Evolutionary conservation across 2,113 vertebrate species (phyloP), one percentile per base, ranked within the genome.

Genomic region (Hystrix cristata): DNA sequence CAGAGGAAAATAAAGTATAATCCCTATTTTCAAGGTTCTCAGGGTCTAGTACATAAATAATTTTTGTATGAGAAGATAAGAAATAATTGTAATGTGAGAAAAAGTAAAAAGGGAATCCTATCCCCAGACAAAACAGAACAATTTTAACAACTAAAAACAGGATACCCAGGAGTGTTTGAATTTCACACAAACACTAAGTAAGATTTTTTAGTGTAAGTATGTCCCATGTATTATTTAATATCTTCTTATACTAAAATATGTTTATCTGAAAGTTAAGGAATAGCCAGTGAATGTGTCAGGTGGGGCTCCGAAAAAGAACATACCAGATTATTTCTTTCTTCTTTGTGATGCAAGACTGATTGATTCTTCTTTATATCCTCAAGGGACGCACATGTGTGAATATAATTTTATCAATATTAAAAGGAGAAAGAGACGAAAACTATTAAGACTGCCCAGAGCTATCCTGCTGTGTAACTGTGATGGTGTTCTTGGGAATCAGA

Each of bases 341-440:
- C 62, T 94, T 93, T 74, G 62, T 79, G 21, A 93, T 53, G 1
- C 18, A 79, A 92, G 43, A 23, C 48, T 79, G 31, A 55, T 16
- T 79, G 31, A 55, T 16, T 92, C 71, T 62, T 86, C 83, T 91
- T 85, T 67, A 29, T 74, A 84, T 38, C 48, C 64, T 81, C 38
- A 46, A 34, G 25, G 79, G 60, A 60, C 23, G 53, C 38, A 83
- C 53, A 34, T 48, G 92, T n/a, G 31, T 46, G 21, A 72, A 21
- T 57, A 62, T 92, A 79, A 87, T 80, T 87, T 91, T 93, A 80
- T 3, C 89, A 72, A 78, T 94, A 95, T 31, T 79, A 93, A 93
- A 38, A 86, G 11, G 34, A 82, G 43, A 94, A 81, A 84, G 31
- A 71, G 59, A 62, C 87, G 67, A 53, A 90, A 93, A 80, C 94